These are phyloP conservation scores for Manis javanica DNA, from an alignment of 2,797 vertebrate genomes.

Conservation along the genomic window DNA sequence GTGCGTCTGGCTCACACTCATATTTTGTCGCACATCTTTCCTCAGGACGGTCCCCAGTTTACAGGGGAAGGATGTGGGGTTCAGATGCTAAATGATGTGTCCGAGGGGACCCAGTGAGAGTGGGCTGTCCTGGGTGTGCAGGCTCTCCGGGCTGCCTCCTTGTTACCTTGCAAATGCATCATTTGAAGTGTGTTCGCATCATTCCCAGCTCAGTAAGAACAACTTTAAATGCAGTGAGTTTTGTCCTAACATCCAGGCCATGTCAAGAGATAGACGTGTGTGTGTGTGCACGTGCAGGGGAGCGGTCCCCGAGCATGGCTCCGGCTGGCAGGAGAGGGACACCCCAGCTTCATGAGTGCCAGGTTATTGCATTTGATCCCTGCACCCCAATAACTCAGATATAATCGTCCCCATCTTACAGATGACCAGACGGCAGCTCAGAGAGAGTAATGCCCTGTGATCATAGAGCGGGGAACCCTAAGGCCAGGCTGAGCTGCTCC, in stretches of 20 bases:
- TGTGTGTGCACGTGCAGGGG: not conserved
- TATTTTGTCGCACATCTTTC: not conserved
- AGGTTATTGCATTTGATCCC: not conserved
- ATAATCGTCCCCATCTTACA: not conserved
- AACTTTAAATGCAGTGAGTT: not conserved
- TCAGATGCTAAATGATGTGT: not conserved
- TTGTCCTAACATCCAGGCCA: not conserved
- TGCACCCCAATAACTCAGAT: not conserved
- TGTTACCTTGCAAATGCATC: not conserved
- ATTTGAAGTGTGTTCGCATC: not conserved
- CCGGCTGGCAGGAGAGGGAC: not conserved
- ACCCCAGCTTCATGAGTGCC: no score
- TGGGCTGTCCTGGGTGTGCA: not conserved
- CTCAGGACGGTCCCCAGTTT: not conserved
- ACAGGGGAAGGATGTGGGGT: not conserved
- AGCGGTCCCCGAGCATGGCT: not conserved
- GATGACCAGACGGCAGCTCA: not conserved
- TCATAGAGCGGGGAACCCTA: not conserved
- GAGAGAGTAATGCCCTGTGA: not conserved
- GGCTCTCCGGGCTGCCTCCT: not conserved
- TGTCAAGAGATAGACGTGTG: not conserved
- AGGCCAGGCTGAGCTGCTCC: not conserved
- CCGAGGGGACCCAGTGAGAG: not conserved
- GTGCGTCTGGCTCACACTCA: not conserved
- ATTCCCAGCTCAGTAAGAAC: not conserved